Percentiles rank a stretch among this genome's conserved stretches.
Conservation (phyloP, 2,113 vertebrate species). For the Sander lucioperca region DNA sequence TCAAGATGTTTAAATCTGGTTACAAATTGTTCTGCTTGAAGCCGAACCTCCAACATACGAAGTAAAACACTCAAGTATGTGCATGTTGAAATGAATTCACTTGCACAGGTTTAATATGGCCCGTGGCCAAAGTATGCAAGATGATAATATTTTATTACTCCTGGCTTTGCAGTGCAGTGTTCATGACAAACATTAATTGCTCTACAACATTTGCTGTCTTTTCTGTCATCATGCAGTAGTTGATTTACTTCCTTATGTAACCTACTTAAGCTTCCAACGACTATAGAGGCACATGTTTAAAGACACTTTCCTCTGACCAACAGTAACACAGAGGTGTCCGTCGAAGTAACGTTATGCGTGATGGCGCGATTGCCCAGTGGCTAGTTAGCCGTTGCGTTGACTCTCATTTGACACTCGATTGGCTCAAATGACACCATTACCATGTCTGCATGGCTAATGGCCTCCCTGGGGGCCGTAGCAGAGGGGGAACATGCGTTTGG, state of each 20-base stretch:
- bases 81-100: conserved; percentile 33
- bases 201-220: conserved; percentile 66
- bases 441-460: conserved; percentile 86
- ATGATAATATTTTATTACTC: conserved; percentile 54
- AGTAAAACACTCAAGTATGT: conserved; percentile 15
- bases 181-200: conserved; percentile 68
- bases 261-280: conserved; percentile 25
- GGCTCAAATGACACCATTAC: conserved; percentile 86
- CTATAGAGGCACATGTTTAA: conserved; percentile 36
- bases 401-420: conserved; percentile 80
- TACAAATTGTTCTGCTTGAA: neutral
- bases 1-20: conserved; percentile 6
- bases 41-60: conserved; percentile 1
- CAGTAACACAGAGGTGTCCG: conserved; percentile 57
- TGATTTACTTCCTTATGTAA: conserved; percentile 64
- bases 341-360: conserved; percentile 37
- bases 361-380: conserved; percentile 69
- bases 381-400: conserved; percentile 71
- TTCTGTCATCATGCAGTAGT: conserved; percentile 57
- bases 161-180: conserved; percentile 48
- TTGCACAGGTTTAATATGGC: conserved; percentile 28
- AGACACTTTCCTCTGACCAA: conserved; percentile 31
- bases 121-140: conserved; percentile 6
- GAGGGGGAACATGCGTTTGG: conserved; percentile 78
- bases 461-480: conserved; percentile 65